Evolutionary conservation across 2,113 vertebrate species (phyloP).

Genomic region (Tautogolabrus adspersus): DNA sequence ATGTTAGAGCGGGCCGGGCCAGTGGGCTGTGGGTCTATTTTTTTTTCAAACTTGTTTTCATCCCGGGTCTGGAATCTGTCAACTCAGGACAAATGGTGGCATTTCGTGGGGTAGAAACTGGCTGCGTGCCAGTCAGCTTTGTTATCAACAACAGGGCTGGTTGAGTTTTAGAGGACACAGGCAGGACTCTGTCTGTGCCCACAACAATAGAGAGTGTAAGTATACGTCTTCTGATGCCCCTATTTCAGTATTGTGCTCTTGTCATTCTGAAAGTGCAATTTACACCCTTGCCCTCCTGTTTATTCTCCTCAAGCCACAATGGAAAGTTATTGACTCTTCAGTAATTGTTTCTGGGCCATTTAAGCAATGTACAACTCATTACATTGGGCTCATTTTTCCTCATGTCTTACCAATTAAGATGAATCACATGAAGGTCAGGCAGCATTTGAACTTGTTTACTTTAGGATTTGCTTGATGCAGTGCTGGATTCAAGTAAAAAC

Average conservation of each 20-base stretch:
- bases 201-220: slow-evolving; percentile 23
- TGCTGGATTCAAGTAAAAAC: slow-evolving; percentile 37
- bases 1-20: slow-evolving; percentile 39
- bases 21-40: slow-evolving; percentile 30
- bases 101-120: slow-evolving; percentile 59
- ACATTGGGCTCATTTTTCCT: slow-evolving; percentile 22
- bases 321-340: slow-evolving; percentile 31
- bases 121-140: slow-evolving; percentile 49
- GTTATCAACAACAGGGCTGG: slow-evolving; percentile 63
- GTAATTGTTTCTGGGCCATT: slow-evolving; percentile 49
- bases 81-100: slow-evolving; percentile 70
- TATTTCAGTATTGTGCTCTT: not conserved
- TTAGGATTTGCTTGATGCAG: slow-evolving; percentile 45
- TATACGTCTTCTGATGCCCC: slow-evolving; percentile 10
- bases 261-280: slow-evolving; percentile 5
- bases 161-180: slow-evolving; percentile 70
- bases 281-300: slow-evolving; percentile 6
- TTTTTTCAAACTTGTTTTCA: slow-evolving; percentile 45
- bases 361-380: slow-evolving; percentile 24
- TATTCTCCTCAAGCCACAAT: slow-evolving; percentile 1
- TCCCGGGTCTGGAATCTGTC: slow-evolving; percentile 69
- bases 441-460: slow-evolving; percentile 39
- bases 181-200: slow-evolving; percentile 33
- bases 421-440: slow-evolving; percentile 38
- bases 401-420: slow-evolving; percentile 42